A percentile compares a stretch with the other conserved stretches of the same genome.
phyloP scores from a whole-genome alignment of 2,797 vertebrate species.

The Sparus aurata region DNA sequence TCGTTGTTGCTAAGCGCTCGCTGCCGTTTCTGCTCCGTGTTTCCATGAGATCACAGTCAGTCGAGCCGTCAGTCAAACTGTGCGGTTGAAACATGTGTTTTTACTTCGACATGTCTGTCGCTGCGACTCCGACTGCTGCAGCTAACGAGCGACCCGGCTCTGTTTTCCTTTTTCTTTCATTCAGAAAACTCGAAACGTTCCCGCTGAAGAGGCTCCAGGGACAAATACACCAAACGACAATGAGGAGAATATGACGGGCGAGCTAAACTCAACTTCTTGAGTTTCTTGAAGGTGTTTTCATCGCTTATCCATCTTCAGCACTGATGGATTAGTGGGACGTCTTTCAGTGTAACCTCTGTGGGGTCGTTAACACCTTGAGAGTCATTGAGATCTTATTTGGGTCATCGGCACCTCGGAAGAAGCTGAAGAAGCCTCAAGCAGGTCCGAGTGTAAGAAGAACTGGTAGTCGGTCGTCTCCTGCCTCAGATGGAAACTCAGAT shows the following conservation, averaged over 20 bases:
- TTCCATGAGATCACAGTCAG: slow-evolving; percentile 32
- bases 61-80: not conserved
- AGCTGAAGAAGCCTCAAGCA: no score
- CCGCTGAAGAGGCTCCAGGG: not conserved
- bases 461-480: no score
- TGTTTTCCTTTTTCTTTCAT: not conserved
- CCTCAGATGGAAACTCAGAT: no score
- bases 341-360: no score
- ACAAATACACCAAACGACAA: not conserved
- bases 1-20: slow-evolving; percentile 9
- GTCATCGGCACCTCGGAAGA: no score
- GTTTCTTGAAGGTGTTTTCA: no score
- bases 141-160: not conserved
- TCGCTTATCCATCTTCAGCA: no score
- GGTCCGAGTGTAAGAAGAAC: no score
- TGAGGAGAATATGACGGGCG: not conserved
- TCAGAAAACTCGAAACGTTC: not conserved
- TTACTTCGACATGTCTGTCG: not conserved
- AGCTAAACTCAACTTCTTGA: no score
- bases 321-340: no score
- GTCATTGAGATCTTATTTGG: no score
- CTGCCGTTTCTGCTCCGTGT: slow-evolving; percentile 19
- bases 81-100: slow-evolving; percentile 27
- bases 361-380: no score
- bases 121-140: not conserved